Percentiles rank a stretch among this genome's conserved stretches.
Evolutionary conservation across 2,113 vertebrate genomes (phyloP).

Genomic region (Corapipo altera): DNA sequence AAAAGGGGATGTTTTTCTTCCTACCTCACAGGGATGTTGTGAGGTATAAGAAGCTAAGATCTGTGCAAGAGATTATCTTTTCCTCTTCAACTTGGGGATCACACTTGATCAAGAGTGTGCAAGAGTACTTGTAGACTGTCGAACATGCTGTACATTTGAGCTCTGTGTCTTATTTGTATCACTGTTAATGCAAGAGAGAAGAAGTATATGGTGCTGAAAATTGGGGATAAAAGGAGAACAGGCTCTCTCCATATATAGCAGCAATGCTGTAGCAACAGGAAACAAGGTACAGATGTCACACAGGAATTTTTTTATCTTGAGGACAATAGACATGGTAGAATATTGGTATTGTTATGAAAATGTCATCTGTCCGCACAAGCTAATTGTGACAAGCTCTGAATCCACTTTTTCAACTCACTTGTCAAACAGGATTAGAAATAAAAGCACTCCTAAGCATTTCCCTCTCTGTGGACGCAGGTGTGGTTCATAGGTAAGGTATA

Average conservation of each 20-base stretch:
- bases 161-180: slow-evolving; percentile 4
- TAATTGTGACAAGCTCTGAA: neutral
- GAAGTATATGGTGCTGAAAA: slow-evolving; percentile 7
- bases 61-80: neutral
- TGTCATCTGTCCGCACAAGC: neutral
- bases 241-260: neutral
- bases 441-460: neutral
- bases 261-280: neutral
- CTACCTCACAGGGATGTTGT: slow-evolving; percentile 52
- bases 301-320: neutral
- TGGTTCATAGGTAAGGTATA: neutral
- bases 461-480: neutral
- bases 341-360: slow-evolving; percentile 9
- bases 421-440: neutral
- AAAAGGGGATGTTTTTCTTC: slow-evolving; percentile 12
- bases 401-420: neutral
- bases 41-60: slow-evolving; percentile 11
- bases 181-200: neutral
- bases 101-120: neutral
- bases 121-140: neutral
- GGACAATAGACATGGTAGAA: neutral
- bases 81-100: neutral
- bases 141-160: neutral
- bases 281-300: neutral
- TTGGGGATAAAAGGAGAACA: neutral